Conservation (phyloP, 2,797 vertebrate genomes). For the Esox lucius region DNA sequence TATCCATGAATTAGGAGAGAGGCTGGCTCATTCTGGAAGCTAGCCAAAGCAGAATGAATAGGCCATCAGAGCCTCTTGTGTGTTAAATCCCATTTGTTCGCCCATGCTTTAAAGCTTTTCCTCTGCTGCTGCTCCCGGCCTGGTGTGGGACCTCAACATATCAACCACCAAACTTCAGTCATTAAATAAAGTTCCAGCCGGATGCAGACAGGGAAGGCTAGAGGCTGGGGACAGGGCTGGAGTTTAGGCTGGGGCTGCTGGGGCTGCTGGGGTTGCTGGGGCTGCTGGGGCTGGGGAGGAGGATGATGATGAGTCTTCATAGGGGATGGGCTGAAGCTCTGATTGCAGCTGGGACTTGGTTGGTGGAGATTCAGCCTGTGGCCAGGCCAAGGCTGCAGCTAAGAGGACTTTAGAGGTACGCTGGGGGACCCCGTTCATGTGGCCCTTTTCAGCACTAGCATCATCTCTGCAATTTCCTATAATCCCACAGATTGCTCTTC, state of each 20-base stretch:
- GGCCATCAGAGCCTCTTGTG: slow-evolving; percentile 91
- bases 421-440: slow-evolving; percentile 50
- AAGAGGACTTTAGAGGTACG: slow-evolving; percentile 62
- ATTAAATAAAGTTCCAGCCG: slow-evolving; percentile 78
- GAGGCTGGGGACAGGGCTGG: slow-evolving; percentile 26
- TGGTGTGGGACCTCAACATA: slow-evolving; percentile 70
- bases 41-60: slow-evolving; percentile 93
- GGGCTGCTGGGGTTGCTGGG: slow-evolving; percentile 30
- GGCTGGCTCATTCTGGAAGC: slow-evolving; percentile 87
- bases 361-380: slow-evolving; percentile 40
- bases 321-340: slow-evolving; percentile 26
- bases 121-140: slow-evolving; percentile 71
- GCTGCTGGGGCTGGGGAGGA: slow-evolving; percentile 38
- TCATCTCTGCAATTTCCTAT: slow-evolving; percentile 63
- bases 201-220: slow-evolving; percentile 63
- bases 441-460: slow-evolving; percentile 62
- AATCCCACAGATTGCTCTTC: slow-evolving; percentile 69
- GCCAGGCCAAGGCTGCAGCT: slow-evolving; percentile 51
- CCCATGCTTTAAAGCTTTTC: slow-evolving; percentile 82
- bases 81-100: slow-evolving; percentile 93
- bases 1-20: slow-evolving; percentile 93
- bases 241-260: not conserved
- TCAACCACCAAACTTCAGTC: slow-evolving; percentile 74
- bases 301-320: slow-evolving; percentile 38
- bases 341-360: slow-evolving; percentile 63